Evolutionary conservation across 64 coral and sea anemone genomes (phyloP), one percentile per base, ranked within the genome.

Genomic region (Pocillopora verrucosa): DNA sequence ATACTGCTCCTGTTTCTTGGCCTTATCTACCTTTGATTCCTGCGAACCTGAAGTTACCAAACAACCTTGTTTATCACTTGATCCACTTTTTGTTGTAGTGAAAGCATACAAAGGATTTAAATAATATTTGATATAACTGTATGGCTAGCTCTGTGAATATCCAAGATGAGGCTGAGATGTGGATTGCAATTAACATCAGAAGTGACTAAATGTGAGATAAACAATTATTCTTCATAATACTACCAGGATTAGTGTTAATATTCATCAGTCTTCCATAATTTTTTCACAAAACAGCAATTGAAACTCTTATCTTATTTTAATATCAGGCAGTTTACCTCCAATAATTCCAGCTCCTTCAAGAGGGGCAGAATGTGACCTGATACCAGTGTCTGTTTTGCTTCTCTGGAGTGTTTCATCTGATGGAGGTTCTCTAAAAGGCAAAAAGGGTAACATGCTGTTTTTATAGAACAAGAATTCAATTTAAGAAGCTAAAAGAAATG

Each of bases 341-440:
- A 96, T 90, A 41, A 96, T 16, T 69, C 95, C 95, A 62, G 88
- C 26, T 61, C 88, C 88, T n/a, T 96, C 95, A n/a, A 96, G 12
- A n/a, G 95, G 95, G 2, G 88, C 95, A 72, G 95, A 96, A 3
- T 93, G 87, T 58, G 95, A 96, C 12, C 95, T 73, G 16, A 96
- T 82, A 17, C 34, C 78, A 51, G 59, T 63, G 63, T 96, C 95
- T 34, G 95, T 96, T 72, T 96, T 92, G 65, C 90, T 93, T 82
- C 95, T 93, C 69, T 78, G 62, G 5, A 96, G 67, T 9, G 69
- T 34, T 0, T 83, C 88, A 10, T 96, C 80, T 17, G 77, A 72
- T 60, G 68, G 73, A 76, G 79, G 41, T 72, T 76, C 61, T 22
- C 72, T 82, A 30, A 69, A 70, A 22, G 88, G 13, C 35, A 86